phyloP scores from a whole-genome alignment of 2,888 invertebrate genomes.

The Netelia inedita region DNA sequence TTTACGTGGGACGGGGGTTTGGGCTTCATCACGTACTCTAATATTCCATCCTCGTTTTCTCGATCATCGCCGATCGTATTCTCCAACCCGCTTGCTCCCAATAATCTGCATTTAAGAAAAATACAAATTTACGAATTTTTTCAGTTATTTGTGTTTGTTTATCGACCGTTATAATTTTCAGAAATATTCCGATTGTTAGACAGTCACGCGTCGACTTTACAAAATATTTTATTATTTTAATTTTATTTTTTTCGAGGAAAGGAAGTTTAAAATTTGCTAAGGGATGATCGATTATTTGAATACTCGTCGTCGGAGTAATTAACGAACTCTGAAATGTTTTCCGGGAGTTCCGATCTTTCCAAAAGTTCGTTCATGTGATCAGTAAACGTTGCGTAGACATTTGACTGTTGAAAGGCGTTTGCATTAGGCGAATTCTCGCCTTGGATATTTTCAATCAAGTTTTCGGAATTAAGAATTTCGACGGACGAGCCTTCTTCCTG shows the following conservation, averaged over 20 bases:
- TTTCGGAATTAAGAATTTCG: conserved; percentile 67
- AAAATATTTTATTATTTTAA: neutral
- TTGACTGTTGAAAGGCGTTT: conserved; percentile 64
- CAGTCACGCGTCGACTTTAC: no score
- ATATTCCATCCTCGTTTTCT: conserved; percentile 54
- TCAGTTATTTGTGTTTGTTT: no score
- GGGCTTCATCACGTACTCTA: conserved; percentile 68
- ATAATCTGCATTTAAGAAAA: conserved; percentile 42
- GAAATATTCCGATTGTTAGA: no score
- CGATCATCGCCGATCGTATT: neutral
- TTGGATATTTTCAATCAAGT: conserved; percentile 56
- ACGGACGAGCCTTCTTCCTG: conserved; percentile 36
- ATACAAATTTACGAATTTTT: neutral
- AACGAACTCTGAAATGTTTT: conserved; percentile 60
- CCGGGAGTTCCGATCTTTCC: conserved; percentile 35
- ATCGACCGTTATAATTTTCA: no score
- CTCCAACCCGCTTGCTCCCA: conserved; percentile 44
- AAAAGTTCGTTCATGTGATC: conserved; percentile 59
- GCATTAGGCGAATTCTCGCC: conserved; percentile 61
- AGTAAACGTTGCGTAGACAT: conserved; percentile 57
- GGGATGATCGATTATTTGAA: neutral
- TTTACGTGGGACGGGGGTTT: conserved; percentile 68
- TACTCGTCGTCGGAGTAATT: neutral
- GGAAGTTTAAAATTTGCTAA: no score
- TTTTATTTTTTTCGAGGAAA: neutral